Evolutionary conservation across 2,113 vertebrate genomes (phyloP).

Genomic region (Dasyurus viverrinus): DNA sequence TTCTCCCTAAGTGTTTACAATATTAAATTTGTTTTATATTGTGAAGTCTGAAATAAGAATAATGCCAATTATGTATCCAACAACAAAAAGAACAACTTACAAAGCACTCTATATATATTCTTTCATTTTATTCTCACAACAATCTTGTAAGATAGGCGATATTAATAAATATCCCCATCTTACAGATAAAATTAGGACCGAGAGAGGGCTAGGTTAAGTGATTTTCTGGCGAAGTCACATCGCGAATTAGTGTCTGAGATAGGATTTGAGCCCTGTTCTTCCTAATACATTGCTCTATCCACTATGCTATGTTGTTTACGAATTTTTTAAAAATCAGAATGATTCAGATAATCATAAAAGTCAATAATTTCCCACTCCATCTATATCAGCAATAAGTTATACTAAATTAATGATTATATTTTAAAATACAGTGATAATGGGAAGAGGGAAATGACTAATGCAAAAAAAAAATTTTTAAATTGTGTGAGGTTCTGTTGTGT

Average conservation of each 20-base stretch:
- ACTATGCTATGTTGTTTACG: not conserved
- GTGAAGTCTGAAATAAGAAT: slow-evolving; percentile 3
- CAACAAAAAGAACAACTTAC: not conserved
- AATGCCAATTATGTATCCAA: not conserved
- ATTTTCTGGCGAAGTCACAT: not conserved
- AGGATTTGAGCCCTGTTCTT: not conserved
- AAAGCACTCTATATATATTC: not conserved
- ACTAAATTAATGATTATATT: not conserved
- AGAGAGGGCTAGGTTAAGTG: not conserved
- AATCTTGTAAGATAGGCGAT: not conserved
- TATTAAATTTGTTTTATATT: not conserved
- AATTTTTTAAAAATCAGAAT: not conserved
- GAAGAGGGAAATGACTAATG: not conserved
- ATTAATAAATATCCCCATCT: not conserved
- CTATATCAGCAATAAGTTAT: not conserved
- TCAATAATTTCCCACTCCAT: slow-evolving; percentile 1
- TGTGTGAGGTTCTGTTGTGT: not conserved
- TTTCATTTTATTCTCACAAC: not conserved
- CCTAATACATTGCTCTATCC: not conserved
- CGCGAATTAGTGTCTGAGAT: not conserved
- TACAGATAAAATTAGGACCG: not conserved
- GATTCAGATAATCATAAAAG: not conserved
- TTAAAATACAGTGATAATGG: not conserved
- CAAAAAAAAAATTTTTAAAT: not conserved
- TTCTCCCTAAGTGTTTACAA: not conserved